Evolutionary conservation across 2,113 vertebrate species (phyloP).

Genomic region (Eleginops maclovinus): DNA sequence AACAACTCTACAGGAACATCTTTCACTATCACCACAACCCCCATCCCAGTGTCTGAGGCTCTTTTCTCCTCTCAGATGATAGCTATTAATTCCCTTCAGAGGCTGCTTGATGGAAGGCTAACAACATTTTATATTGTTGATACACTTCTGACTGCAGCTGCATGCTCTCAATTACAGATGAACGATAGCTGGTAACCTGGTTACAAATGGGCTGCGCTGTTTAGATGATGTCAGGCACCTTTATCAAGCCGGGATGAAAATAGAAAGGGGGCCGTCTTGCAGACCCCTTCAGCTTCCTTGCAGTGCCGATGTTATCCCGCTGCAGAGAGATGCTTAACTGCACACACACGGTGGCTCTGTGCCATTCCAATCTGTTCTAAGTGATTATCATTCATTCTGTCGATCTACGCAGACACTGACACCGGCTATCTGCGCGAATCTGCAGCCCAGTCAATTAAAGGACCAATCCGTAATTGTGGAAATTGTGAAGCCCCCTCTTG

Average conservation of each 20-base stretch:
- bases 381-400: conserved; percentile 64
- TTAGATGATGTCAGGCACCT: conserved; percentile 84
- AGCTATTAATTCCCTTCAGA: conserved; percentile 84
- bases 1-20: conserved; percentile 77
- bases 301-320: conserved; percentile 56
- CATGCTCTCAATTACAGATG: conserved; percentile 83
- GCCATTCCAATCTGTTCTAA: conserved; percentile 69
- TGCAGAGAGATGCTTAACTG: conserved; percentile 77
- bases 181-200: conserved; percentile 85
- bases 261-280: conserved; percentile 66
- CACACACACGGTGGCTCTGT: conserved; percentile 62
- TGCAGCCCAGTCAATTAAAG: conserved; percentile 55
- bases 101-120: conserved; percentile 84
- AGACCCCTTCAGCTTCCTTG: conserved; percentile 45
- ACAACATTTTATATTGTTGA: conserved; percentile 83
- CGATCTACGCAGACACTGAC: conserved; percentile 37
- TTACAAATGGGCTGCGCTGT: conserved; percentile 82
- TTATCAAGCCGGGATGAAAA: conserved; percentile 79
- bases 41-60: conserved; percentile 65
- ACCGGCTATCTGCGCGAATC: conserved; percentile 37
- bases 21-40: conserved; percentile 77
- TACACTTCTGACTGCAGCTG: conserved; percentile 82
- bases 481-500: conserved; percentile 1
- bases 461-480: conserved; percentile 37
- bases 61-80: conserved; percentile 76